Conservation (phyloP, 2,797 vertebrate genomes). For the Heliangelus exortis region DNA sequence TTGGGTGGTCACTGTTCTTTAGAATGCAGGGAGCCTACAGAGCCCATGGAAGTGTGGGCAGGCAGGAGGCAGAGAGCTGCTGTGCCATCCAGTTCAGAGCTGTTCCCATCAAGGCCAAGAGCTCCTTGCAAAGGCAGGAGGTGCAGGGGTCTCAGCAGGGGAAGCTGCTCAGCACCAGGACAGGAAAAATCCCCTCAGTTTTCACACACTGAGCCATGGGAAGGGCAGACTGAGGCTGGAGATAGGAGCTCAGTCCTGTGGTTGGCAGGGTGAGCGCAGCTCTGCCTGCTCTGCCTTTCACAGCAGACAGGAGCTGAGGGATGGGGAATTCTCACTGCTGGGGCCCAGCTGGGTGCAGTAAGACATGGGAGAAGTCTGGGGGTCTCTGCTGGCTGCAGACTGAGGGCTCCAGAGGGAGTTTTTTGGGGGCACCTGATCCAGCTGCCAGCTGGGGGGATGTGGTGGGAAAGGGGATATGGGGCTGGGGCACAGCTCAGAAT, state of each 20-base stretch:
- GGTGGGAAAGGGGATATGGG: rapidly evolving
- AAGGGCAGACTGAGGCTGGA: not conserved
- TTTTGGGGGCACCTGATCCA: rapidly evolving
- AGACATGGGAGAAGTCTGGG: rapidly evolving
- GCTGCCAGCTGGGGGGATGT: rapidly evolving
- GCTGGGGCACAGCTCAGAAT: rapidly evolving
- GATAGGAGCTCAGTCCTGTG: not conserved
- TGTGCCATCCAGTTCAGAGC: not conserved
- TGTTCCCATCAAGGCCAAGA: rapidly evolving
- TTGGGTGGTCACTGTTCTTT: too few relatives aligned
- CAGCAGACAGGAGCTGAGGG: not conserved
- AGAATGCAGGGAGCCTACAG: not conserved
- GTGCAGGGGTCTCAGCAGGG: not conserved
- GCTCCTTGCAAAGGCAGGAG: not conserved
- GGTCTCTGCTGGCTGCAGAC: too few relatives aligned
- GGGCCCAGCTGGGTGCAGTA: not conserved
- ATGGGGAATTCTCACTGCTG: rapidly evolving
- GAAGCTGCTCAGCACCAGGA: too few relatives aligned
- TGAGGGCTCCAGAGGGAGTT: rapidly evolving
- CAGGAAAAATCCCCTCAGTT: rapidly evolving
- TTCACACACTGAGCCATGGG: not conserved
- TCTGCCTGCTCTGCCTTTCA: rapidly evolving
- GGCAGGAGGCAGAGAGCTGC: rapidly evolving
- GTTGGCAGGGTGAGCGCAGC: rapidly evolving
- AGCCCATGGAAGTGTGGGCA: rapidly evolving